Percentiles rank a stretch among this genome's conserved stretches.
phyloP scores from a whole-genome alignment of 2,888 invertebrate genomes.

The Zelleria hepariella region DNA sequence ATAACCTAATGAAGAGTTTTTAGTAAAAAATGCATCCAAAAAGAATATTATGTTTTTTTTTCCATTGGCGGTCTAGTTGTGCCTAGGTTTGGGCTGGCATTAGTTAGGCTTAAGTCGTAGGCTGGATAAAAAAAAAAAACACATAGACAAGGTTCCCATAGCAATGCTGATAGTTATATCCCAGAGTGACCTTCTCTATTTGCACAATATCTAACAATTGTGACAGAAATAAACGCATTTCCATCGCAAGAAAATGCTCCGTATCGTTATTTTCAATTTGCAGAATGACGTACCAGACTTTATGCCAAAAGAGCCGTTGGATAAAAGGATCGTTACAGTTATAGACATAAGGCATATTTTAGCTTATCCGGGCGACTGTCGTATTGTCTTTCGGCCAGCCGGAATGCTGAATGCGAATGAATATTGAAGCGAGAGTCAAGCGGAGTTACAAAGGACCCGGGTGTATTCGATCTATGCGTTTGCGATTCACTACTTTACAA shows the following conservation, averaged over 20 bases:
- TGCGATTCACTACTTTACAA: background rate
- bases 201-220: too few relatives aligned
- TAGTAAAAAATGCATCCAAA: too few relatives aligned
- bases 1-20: too few relatives aligned
- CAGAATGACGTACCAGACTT: background rate
- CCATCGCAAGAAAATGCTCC: background rate
- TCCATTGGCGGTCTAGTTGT: too few relatives aligned
- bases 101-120: too few relatives aligned
- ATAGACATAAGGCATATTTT: background rate
- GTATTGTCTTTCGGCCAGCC: slow-evolving; percentile 34
- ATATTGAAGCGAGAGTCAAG: slow-evolving; percentile 36
- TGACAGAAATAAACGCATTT: too few relatives aligned
- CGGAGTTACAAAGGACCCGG: background rate
- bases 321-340: background rate
- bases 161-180: too few relatives aligned
- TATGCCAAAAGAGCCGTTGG: background rate
- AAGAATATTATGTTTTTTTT: too few relatives aligned
- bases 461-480: background rate
- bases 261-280: background rate
- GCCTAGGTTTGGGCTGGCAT: too few relatives aligned
- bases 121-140: too few relatives aligned
- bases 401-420: slow-evolving; percentile 43
- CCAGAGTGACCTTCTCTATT: too few relatives aligned
- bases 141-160: too few relatives aligned
- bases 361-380: slow-evolving; percentile 12